Evolutionary conservation across 2,113 vertebrate genomes (phyloP), one percentile per base, ranked within the genome.

Genomic region (Nettapus auritus): DNA sequence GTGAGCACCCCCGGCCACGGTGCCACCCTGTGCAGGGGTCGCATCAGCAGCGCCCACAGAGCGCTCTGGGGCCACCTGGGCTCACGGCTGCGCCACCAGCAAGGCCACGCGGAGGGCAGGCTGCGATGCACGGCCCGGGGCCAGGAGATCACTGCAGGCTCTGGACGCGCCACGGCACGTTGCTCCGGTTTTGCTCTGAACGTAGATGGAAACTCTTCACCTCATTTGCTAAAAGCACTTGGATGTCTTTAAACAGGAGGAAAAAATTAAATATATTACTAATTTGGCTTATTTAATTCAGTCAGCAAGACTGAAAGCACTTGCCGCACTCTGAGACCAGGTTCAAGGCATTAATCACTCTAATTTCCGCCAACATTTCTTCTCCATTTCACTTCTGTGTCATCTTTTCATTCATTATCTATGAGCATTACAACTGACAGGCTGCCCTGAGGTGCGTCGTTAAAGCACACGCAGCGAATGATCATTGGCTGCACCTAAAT

Each of bases 141-240:
- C n/a, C 71, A 11, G 0, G 8, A 38, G 46, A 63, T 71, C 31
- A 42, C 76, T 6, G 42, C 66, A 48, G 79, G 56, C 70, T 63
- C 33, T 46, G 67, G 70, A 76, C 29, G 13, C 3, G 38, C 33
- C 80, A 9, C 3, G 1, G 77, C 68, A 66, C 68, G 29, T 8
- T 2, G 40, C 52, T 89, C 38, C 11, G 0, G 0, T 55, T 50
- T 3, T 25, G 46, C 22, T 57, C 28, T 40, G 42, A 46, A 55
- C 26, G 3, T 0, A 13, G 82, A 76, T 38, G 70, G 79, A 68
- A 95, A 90, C 88, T 46, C 82, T 90, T 93, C 48, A 64, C 71
- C 53, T 95, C 82, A 88, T 90, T 90, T 93, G 71, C 93, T 95
- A 90, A 96, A 93, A 93, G 94, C 82, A 76, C 22, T 68, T 90